These are phyloP conservation scores for Bombycilla garrulus DNA, from an alignment of 2,113 vertebrate species.

Conservation along the genomic window DNA sequence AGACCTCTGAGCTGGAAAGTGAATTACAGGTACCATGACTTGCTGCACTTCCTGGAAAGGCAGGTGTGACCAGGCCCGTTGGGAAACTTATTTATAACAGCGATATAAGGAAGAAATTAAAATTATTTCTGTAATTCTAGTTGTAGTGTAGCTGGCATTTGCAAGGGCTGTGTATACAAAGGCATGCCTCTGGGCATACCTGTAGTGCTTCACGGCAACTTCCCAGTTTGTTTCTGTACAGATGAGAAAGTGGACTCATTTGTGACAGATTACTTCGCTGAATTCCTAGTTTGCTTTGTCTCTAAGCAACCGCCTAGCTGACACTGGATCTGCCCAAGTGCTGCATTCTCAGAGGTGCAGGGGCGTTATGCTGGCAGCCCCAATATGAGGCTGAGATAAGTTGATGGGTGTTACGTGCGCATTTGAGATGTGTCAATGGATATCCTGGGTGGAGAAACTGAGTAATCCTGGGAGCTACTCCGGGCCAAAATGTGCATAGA, in stretches of 20 bases:
- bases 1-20: background rate
- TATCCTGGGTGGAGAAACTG: background rate
- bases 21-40: background rate
- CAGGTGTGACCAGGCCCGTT: background rate
- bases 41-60: background rate
- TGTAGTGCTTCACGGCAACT: background rate
- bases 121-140: background rate
- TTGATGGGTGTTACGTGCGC: no score
- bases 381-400: rapidly evolving
- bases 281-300: background rate
- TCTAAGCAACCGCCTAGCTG: background rate
- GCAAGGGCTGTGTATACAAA: background rate
- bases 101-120: background rate
- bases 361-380: background rate
- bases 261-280: background rate
- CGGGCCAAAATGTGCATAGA: background rate
- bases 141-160: background rate
- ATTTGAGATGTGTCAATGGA: no score
- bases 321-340: background rate
- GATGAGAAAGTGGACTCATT: background rate
- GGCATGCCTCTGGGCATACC: background rate
- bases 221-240: background rate
- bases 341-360: background rate
- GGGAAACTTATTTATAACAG: background rate
- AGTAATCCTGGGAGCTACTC: background rate